phyloP scores from a whole-genome alignment of 2,113 vertebrate species.

The Ammospiza caudacuta region DNA sequence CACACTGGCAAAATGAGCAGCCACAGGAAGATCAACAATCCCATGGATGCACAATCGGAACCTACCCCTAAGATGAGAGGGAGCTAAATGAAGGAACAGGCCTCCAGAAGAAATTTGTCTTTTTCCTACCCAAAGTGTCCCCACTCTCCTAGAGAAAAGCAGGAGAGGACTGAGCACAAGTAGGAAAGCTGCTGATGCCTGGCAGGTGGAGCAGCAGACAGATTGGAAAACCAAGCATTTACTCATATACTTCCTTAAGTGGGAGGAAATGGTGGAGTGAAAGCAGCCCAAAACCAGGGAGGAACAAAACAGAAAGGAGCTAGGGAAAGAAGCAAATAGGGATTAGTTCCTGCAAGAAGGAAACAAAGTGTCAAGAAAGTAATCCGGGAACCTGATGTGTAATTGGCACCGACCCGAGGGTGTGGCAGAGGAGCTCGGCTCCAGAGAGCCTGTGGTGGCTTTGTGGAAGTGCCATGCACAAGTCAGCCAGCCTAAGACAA shows the following conservation, averaged over 20 bases:
- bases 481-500: background rate
- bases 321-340: background rate
- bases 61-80: background rate
- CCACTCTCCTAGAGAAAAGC: background rate
- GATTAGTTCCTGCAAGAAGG: background rate
- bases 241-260: background rate
- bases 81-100: rapidly evolving
- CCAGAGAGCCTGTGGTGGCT: no score
- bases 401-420: no score
- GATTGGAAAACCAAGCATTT: background rate
- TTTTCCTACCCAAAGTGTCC: background rate
- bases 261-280: rapidly evolving
- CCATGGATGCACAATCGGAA: background rate
- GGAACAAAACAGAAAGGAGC: background rate
- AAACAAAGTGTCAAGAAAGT: background rate
- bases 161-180: background rate
- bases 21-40: background rate
- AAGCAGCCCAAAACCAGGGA: background rate
- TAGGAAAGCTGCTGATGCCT: background rate
- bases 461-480: no score
- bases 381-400: background rate
- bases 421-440: no score
- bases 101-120: background rate
- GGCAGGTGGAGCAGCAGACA: background rate
- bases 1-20: background rate